These are phyloP conservation scores for Naja naja DNA, from an alignment of 2,113 vertebrate species.

Conservation along the genomic window DNA sequence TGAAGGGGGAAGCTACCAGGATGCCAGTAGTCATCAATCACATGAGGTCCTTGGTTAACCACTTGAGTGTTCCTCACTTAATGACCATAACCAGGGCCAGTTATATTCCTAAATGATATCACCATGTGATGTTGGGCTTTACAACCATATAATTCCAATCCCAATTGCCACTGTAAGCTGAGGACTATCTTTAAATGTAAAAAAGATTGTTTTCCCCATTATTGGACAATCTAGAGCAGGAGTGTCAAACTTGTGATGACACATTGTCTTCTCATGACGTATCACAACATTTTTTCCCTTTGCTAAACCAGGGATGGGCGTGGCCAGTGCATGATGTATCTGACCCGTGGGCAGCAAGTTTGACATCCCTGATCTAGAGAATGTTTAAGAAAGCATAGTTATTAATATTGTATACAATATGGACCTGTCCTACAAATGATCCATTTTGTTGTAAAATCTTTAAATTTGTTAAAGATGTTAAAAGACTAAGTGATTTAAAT, in stretches of 20 bases:
- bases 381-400: background rate
- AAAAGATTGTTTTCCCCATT: background rate
- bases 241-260: no score
- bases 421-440: background rate
- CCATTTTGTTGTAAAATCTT: background rate
- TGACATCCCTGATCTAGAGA: background rate
- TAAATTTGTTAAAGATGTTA: background rate
- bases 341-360: no score
- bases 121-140: background rate
- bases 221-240: background rate
- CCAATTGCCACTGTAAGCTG: background rate
- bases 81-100: background rate
- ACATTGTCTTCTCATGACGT: no score
- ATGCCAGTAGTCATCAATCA: background rate
- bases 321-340: no score
- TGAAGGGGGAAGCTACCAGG: background rate
- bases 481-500: background rate
- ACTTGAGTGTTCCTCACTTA: background rate
- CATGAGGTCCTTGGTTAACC: background rate
- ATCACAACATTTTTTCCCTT: no score
- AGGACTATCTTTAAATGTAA: background rate
- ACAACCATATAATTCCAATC: background rate
- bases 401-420: background rate
- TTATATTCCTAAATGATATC: background rate
- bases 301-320: no score